phyloP scores from a whole-genome alignment of 92 coral and sea anemone genomes.

The Paragorgia papillata region DNA sequence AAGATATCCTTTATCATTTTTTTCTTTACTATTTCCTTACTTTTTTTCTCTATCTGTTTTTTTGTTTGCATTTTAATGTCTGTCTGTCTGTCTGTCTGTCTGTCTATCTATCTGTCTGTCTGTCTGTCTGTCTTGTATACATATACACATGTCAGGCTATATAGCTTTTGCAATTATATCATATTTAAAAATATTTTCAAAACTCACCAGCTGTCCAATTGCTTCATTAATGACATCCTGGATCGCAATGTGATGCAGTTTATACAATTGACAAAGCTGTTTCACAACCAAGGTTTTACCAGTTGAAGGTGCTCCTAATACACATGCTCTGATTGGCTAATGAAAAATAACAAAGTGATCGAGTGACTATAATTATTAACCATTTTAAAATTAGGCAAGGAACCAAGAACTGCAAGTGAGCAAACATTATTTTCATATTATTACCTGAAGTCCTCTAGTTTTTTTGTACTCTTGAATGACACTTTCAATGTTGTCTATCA shows the following conservation, averaged over 20 bases:
- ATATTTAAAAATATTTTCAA: no score
- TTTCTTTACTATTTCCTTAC: no score
- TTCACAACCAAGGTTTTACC: conserved; percentile 93
- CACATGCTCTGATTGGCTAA: conserved; percentile 89
- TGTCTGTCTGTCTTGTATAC: no score
- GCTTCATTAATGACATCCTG: conserved; percentile 96
- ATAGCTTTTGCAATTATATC: no score
- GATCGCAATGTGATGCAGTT: conserved; percentile 92
- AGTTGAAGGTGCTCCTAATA: conserved; percentile 94
- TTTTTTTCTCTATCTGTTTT: no score
- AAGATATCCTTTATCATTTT: background rate
- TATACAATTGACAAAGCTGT: conserved; percentile 90
- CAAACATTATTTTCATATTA: background rate
- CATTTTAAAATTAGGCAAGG: no score
- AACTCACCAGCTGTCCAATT: conserved; percentile 83
- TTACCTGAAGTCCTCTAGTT: conserved; percentile 84
- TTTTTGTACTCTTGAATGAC: conserved; percentile 94
- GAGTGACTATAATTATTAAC: background rate
- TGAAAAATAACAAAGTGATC: background rate
- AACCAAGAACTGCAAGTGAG: background rate
- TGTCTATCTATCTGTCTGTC: no score
- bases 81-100: no score
- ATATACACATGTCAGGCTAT: no score
- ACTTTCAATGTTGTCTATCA: conserved; percentile 81
- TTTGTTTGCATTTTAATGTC: no score